Conservation (phyloP, 64 coral and sea anemone species). For the Pocillopora damicornis region DNA sequence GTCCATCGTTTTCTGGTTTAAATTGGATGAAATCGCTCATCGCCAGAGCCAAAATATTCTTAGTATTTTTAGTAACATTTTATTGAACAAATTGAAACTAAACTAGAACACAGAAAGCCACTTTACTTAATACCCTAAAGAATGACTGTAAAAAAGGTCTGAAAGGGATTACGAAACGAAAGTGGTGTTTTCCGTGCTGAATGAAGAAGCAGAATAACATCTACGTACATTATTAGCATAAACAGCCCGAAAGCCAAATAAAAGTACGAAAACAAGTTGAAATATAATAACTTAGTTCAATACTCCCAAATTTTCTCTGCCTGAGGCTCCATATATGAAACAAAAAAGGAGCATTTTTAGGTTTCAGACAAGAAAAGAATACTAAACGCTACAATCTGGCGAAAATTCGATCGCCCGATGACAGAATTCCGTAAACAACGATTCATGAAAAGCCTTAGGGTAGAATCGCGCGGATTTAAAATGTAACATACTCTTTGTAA, state of each 20-base stretch:
- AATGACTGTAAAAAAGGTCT: neutral
- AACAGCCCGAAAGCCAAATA: conserved; percentile 12
- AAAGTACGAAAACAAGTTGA: conserved; percentile 22
- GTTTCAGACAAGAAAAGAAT: neutral
- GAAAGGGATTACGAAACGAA: neutral
- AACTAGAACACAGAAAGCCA: too few species aligned
- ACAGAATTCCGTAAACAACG: neutral
- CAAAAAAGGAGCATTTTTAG: neutral
- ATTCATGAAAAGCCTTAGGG: neutral
- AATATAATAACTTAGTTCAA: neutral
- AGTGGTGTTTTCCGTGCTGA: neutral
- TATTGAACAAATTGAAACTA: too few species aligned
- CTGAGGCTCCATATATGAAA: neutral
- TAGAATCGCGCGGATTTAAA: neutral
- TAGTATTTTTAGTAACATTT: too few species aligned
- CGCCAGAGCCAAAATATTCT: too few species aligned
- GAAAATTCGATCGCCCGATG: neutral
- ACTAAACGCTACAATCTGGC: neutral
- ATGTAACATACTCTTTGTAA: neutral
- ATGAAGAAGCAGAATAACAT: neutral
- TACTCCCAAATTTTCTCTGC: neutral
- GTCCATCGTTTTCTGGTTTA: too few species aligned
- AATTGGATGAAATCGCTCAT: too few species aligned
- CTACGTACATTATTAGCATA: neutral
- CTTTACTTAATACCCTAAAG: too few species aligned